Evolutionary conservation across 1,140 invertebrate genomes (phyloP), one percentile per base, ranked within the genome.

Genomic region (Cydia fagiglandana): DNA sequence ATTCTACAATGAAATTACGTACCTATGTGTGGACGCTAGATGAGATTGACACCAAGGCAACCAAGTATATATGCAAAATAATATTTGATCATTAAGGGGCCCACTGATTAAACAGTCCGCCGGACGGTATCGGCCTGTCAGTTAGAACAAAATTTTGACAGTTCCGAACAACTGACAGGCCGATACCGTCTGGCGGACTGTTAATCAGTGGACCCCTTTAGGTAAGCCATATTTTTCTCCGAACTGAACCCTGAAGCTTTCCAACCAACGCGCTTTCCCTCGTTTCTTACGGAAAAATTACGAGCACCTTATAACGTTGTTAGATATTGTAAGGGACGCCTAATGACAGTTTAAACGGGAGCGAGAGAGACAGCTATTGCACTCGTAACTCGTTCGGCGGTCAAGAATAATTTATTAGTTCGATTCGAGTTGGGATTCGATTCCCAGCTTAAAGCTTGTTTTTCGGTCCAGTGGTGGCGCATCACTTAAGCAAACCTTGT

Each of bases 331-430:
- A 70, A 70, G 66, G 34, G 66, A 70, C 34, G 66, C 20, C 66
- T 70, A 70, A 70, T 70, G 66, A 70, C 66, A 38, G 34, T 70
- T 70, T 70, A 45, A 70, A 70, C 66, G 38, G 20, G 66, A 70
- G 66, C 66, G 66, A 70, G 66, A 70, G 66, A 38, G 66, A 70
- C 12, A 38, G 66, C 1, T 41, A 45, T 20, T 20, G n/a, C 34
- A 17, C 30, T 41, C 34, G n/a, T 70, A 68, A 68, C 64, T 68
- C 64, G 30, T 68, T 68, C 64, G 17, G 38, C 34, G 34, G 66
- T 70, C 66, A 70, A 38, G 66, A 38, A 70, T 70, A 17, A 70
- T 70, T 70, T 70, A 70, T 17, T 41, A 70, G 66, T 70, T 70
- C 34, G 66, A 70, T 70, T 70, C n/a, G 30, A 61, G 56, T 61